Base-by-base conservation (phyloP, 1,140 invertebrate genomes). In the Diploscapter pachys region DNA sequence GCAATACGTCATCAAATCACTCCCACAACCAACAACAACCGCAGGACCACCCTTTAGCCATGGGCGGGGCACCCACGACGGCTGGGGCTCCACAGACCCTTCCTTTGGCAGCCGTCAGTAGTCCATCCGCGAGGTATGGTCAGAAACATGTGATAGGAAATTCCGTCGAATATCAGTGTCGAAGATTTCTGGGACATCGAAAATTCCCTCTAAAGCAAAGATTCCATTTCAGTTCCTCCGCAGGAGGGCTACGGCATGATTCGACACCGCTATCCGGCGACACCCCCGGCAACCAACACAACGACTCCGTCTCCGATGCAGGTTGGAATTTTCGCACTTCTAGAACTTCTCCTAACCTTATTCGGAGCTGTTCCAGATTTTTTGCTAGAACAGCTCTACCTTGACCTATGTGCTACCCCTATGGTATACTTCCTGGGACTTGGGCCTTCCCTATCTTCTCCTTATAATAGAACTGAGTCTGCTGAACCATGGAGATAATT, bases 31-130 rank as follows among this genome's bases (percentile, higher is more conserved):
- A 90, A 87, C 86, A 91, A 91, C 89, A 91, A 92, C 88, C 89
- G 87, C 81, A 83, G 76, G 76, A 91, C 90, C 87, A 93, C 92
- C 86, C 92, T 93, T 77, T 93, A 94, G 89, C 92, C 92, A 86
- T 92, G 92, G 85, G 92, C 91, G 72, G 74, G 67, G 70, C 67
- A 63, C 66, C 72, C 72, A 75, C 75, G 77, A 78, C 77, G 77
- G 77, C 77, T 74, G 77, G 77, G 71, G 77, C 71, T 69, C 70
- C 77, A 70, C 77, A 78, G 66, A 74, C 70, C 68, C 74, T 73
- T 52, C 59, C 67, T 9, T 71, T 78, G 55, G 75, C 64, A 67
- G 73, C 77, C 77, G 77, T 78, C 71, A 78, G 77, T 69, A 78
- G 77, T 78, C 77, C 77, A 64, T 78, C 77, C 3, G 75, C 74